Evolutionary conservation across 1,140 invertebrate species (phyloP).

Genomic region (Danaus plexippus): DNA sequence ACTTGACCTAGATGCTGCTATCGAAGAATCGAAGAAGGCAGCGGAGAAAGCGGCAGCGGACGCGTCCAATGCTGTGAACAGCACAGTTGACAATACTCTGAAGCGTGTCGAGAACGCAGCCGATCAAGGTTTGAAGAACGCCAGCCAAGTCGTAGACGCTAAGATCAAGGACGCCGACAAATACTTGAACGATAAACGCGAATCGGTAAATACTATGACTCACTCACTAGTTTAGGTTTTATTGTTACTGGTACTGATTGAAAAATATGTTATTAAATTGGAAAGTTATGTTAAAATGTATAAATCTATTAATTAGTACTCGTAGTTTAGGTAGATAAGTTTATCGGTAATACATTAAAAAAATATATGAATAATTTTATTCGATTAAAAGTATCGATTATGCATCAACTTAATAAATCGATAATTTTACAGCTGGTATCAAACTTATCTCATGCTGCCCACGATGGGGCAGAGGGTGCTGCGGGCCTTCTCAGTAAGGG

Average conservation of each 20-base stretch:
- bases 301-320: too few species aligned
- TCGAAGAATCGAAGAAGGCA: constrained; percentile 66
- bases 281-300: too few species aligned
- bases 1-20: constrained; percentile 40
- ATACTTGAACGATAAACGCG: constrained; percentile 59
- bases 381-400: neutral
- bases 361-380: too few species aligned
- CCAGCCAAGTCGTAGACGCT: constrained; percentile 55
- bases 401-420: constrained; percentile 4
- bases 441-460: constrained; percentile 44
- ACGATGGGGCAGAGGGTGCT: constrained; percentile 58
- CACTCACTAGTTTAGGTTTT: too few species aligned
- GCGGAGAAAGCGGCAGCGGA: constrained; percentile 61
- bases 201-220: constrained; percentile 36
- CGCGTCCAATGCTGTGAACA: constrained; percentile 55
- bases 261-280: too few species aligned
- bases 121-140: constrained; percentile 60
- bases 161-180: constrained; percentile 68
- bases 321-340: too few species aligned
- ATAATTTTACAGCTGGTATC: constrained; percentile 48
- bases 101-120: constrained; percentile 58
- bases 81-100: constrained; percentile 59
- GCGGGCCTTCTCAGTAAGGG: constrained; percentile 61
- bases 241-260: too few species aligned
- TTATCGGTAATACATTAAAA: too few species aligned